phyloP scores from a whole-genome alignment of 64 coral and sea anemone species.

The Montipora sp. region DNA sequence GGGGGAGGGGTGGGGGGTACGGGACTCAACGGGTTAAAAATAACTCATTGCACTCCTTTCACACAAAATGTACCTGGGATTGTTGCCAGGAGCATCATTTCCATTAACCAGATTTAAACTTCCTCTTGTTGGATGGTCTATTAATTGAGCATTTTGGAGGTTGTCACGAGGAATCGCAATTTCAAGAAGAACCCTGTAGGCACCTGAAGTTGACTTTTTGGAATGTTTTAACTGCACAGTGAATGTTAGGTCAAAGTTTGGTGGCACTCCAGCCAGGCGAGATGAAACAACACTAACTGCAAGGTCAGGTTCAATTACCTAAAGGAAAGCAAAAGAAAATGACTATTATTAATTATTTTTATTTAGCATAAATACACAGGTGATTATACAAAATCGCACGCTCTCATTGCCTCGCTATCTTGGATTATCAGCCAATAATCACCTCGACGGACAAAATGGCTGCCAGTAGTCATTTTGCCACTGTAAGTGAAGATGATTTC shows the following conservation, averaged over 20 bases:
- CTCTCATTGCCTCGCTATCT: too few species aligned
- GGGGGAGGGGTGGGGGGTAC: too few species aligned
- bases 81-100: constrained; percentile 61
- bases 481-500: too few species aligned
- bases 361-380: too few species aligned
- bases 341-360: too few species aligned
- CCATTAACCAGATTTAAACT: constrained; percentile 54
- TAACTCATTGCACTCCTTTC: too few species aligned
- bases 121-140: background rate
- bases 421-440: too few species aligned
- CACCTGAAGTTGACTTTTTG: constrained; percentile 41
- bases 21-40: too few species aligned
- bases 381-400: too few species aligned
- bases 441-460: too few species aligned
- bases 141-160: constrained; percentile 26
- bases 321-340: background rate
- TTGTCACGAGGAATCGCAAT: constrained; percentile 71
- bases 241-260: constrained; percentile 48
- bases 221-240: constrained; percentile 54
- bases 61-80: constrained; percentile 56
- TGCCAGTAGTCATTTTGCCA: too few species aligned
- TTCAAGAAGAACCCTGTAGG: constrained; percentile 81
- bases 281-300: constrained; percentile 17
- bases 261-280: constrained; percentile 30
- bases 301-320: constrained; percentile 80